phyloP scores from a whole-genome alignment of 2,113 vertebrate species.

The Calyptomena viridis region DNA sequence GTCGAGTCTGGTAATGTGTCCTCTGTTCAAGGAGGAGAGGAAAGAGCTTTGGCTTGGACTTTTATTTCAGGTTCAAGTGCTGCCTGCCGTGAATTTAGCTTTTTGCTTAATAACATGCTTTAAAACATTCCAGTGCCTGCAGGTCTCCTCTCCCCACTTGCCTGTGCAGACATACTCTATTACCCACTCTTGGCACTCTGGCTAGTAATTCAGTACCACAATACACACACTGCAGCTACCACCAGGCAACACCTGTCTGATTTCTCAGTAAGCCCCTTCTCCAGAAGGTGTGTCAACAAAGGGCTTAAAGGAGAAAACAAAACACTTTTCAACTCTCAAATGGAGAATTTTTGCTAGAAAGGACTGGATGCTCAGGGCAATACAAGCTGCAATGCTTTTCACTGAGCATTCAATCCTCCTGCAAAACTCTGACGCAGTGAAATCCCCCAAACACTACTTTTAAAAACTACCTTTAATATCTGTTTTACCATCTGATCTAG shows the following conservation, averaged over 20 bases:
- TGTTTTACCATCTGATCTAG: not conserved
- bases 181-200: slow-evolving; percentile 81
- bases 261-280: slow-evolving; percentile 43
- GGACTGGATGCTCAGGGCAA: not conserved
- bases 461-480: not conserved
- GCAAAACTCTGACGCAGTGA: not conserved
- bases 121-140: slow-evolving; percentile 74
- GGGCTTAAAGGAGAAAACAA: not conserved
- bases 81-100: slow-evolving; percentile 70
- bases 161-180: slow-evolving; percentile 76
- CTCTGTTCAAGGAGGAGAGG: not conserved
- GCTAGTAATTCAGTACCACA: slow-evolving; percentile 68
- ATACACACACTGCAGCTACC: slow-evolving; percentile 60
- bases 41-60: not conserved
- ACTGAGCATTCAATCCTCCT: not conserved
- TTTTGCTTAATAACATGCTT: slow-evolving; percentile 81
- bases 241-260: slow-evolving; percentile 71
- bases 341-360: not conserved
- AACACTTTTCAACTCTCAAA: not conserved
- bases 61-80: not conserved
- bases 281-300: slow-evolving; percentile 44
- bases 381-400: not conserved
- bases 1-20: not conserved
- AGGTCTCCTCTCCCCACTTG: slow-evolving; percentile 78
- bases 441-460: not conserved